Base-by-base conservation (phyloP, 2,113 vertebrate genomes). In the Pheucticus melanocephalus region DNA sequence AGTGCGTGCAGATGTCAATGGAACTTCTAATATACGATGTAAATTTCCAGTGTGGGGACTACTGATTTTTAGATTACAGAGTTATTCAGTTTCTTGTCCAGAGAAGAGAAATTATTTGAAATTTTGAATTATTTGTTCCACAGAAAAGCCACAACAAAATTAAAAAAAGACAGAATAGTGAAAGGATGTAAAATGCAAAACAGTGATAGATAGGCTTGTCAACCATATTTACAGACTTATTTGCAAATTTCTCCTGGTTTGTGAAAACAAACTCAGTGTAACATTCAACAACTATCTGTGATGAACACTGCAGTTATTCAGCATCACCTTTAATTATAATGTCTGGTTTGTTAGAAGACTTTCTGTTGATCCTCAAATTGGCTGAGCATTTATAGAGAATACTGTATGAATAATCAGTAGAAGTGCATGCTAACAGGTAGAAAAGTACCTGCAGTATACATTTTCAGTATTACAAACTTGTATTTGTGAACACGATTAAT, bases 331-430 rank as follows among this genome's bases (percentile, higher is more conserved):
- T 42, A 47, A 40, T 40, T 60, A 47, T 70, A 76, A 59, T 16
- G 0, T 20, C 5, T 48, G 21, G 6, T 35, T 75, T 75, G 9
- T 47, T 64, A 44, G 6, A 28, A 27, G 15, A 59, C 0, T 0
- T 88, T 56, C 27, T 76, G 13, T 47, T 71, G 8, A 20, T 83
- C 21, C 10, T n/a, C 37, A 73, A 25, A 65, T 35, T 39, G 30
- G 4, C n/a, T 86, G 33, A 64, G 15, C 3, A 15, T 39, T 88
- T 39, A 27, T 63, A 68, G 54, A 71, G 33, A 47, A 12, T 25
- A 39, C 25, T 11, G 1, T 8, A 35, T 50, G 27, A 86, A 80
- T 35, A 68, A 76, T 16, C 35, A 42, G 18, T 40, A 37, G 30
- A 64, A 83, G 5, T 42, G 4, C 2, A 7, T 33, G 31, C 8